Evolutionary conservation across 2,888 invertebrate species (phyloP), one percentile per base, ranked within the genome.

Genomic region (Norana najaformis): DNA sequence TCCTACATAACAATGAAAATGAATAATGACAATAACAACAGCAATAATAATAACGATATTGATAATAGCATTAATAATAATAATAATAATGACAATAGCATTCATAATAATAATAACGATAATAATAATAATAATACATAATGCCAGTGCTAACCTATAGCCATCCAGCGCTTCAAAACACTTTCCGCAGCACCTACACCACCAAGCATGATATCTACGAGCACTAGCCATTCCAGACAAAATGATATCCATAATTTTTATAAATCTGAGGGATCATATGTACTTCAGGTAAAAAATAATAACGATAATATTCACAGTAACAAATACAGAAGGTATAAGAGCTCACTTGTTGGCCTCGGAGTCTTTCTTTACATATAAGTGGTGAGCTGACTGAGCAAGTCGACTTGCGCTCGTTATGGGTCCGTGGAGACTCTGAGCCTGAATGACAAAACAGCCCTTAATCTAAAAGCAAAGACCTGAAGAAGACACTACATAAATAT

Each of bases 291-390:
- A n/a, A n/a, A n/a, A n/a, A n/a, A n/a, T n/a, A n/a, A n/a, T n/a
- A n/a, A 16, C 16, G 53, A 53, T 23, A 16, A 16, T 23, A 18
- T 16, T 23, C 53, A 53, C 16, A 53, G 53, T 53, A 8, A 85
- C 36, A 85, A 85, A 23, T 37, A 38, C n/a, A n/a, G n/a, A n/a
- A n/a, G n/a, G n/a, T n/a, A n/a, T n/a, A 69, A n/a, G 8, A 11
- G 8, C 93, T 92, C 92, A 94, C 95, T 92, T 93, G 88, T 93
- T 93, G 3, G 92, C 93, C 30, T 92, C 91, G 0, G 92, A 82
- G 92, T 95, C 95, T 92, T 94, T 95, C 93, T 95, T 93, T 13
- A 95, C 90, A 92, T 95, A 95, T 14, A 95, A 91, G 39, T 92
- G 92, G 91, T 95, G 94, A 89, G 94, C 93, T 4, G 95, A 94